Conservation (phyloP, 1,140 invertebrate genomes). For the Diabrotica virgifera region DNA sequence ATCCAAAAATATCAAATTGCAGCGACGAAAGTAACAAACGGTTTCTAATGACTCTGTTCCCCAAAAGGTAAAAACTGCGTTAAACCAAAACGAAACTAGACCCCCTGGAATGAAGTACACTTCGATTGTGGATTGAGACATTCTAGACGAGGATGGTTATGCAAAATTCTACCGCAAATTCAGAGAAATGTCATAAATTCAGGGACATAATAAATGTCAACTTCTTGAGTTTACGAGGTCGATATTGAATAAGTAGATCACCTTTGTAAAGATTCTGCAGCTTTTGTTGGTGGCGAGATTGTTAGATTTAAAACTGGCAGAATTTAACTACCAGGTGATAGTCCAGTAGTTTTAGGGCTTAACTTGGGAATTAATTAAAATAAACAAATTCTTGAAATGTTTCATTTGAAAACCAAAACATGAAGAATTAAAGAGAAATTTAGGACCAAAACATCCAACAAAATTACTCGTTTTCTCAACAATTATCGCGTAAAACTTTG, state of each 20-base stretch:
- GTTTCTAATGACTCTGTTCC: neutral
- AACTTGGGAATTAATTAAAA: too few species aligned
- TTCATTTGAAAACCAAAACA: too few species aligned
- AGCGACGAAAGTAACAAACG: conserved; percentile 12
- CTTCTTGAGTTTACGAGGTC: conserved; percentile 18
- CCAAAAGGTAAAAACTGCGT: conserved; percentile 8
- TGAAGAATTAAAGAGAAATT: too few species aligned
- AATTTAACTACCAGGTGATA: too few species aligned
- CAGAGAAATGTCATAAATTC: conserved; percentile 17
- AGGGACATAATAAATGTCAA: conserved; percentile 18
- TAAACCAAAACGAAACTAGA: neutral
- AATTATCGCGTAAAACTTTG: too few species aligned
- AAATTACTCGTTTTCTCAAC: too few species aligned
- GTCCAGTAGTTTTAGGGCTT: too few species aligned
- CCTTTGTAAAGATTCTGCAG: conserved; percentile 5
- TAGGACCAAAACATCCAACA: too few species aligned
- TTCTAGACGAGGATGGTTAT: conserved; percentile 14
- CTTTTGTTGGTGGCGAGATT: neutral
- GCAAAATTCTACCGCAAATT: conserved; percentile 15
- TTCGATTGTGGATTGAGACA: conserved; percentile 14
- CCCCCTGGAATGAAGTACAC: conserved; percentile 13
- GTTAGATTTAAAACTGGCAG: too few species aligned
- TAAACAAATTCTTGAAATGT: too few species aligned
- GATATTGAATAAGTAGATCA: conserved; percentile 13
- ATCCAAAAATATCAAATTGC: conserved; percentile 10